Base-by-base conservation (phyloP, 1,140 invertebrate genomes). In the Muscidifurax raptorellus region DNA sequence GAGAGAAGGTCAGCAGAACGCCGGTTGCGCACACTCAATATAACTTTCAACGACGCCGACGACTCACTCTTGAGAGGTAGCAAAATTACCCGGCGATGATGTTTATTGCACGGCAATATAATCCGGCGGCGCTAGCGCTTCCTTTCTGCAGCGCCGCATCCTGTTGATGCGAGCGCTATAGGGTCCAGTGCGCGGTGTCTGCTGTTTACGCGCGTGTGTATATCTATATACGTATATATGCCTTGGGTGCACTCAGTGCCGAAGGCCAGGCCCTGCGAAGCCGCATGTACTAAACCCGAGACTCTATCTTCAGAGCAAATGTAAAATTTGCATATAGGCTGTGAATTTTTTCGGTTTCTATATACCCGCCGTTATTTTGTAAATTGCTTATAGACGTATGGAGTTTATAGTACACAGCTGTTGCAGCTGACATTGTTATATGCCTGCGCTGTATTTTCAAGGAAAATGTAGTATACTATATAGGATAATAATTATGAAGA, bases 101-200 rank as follows among this genome's bases (percentile, higher is more conserved):
- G 74, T 59, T 86, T 83, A 87, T 88, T 81, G 80, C 84, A 72
- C 28, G 83, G 80, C 80, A 85, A 85, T 85, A 85, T 85, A 28
- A 64, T 32, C 25, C 40, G 12, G 72, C 2, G 27, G 74, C 32
- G 72, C 67, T 71, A 27, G 66, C 77, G 84, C 81, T 87, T 86
- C 86, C 84, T 85, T 81, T 84, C 72, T 82, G 84, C 79, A 47
- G 25, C 52, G 80, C 40, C 79, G 80, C 84, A 85, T 86, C 82
- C 86, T 85, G 86, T 84, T 85, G 83, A 87, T 87, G 83, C 72
- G 27, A 9, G n/a, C 5, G 66, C n/a, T n/a, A n/a, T n/a, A 84
- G 87, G 82, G 75, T 84, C 84, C 87, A 84, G 83, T 85, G 66
- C 66, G n/a, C 10, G 13, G 1, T 7, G 15, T 2, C 13, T 1